Base-by-base conservation (phyloP, 2,113 vertebrate genomes). In the Apistogramma diplotaenia region DNA sequence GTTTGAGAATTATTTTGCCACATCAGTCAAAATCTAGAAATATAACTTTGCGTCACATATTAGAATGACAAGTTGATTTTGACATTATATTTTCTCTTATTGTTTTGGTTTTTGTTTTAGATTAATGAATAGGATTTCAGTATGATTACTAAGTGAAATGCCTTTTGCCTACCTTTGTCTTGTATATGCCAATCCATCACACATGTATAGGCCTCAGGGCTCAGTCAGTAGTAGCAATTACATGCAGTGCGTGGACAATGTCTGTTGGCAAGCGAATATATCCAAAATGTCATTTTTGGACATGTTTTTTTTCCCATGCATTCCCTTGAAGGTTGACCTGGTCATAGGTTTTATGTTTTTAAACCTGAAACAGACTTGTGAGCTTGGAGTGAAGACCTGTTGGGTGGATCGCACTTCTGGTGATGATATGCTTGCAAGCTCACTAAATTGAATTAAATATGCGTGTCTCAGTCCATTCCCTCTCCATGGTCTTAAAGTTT, bases 101-200 rank as follows among this genome's bases (percentile, higher is more conserved):
- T 46, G 56, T 57, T 55, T 58, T 61, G 62, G 15, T 31, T 33
- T 53, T 76, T 8, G 18, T 33, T 83, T 61, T 62, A 72, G 62
- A 78, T 79, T 60, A 59, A 82, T 76, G 8, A 82, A 84, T 89
- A 84, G 25, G 31, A 85, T 84, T 85, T 72, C 65, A 83, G 18
- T 78, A 37, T 78, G 67, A 85, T 87, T 73, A 54, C 74, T 67
- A 79, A 88, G 43, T 91, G 61, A 89, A 81, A 89, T 86, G 88
- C 88, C 88, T 89, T 89, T 91, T 89, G 55, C 29, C 74, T 85
- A 76, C 81, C 62, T 92, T 83, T 1, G 71, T 59, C 81, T 89
- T 75, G 12, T 77, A 67, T 85, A 87, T 88, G 91, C 87, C 90
- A 90, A 88, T 81, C 58, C 74, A 89, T 86, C 72, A 84, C 78